Base-by-base conservation (phyloP, 2,888 invertebrate species). In the Apantesis nais region DNA sequence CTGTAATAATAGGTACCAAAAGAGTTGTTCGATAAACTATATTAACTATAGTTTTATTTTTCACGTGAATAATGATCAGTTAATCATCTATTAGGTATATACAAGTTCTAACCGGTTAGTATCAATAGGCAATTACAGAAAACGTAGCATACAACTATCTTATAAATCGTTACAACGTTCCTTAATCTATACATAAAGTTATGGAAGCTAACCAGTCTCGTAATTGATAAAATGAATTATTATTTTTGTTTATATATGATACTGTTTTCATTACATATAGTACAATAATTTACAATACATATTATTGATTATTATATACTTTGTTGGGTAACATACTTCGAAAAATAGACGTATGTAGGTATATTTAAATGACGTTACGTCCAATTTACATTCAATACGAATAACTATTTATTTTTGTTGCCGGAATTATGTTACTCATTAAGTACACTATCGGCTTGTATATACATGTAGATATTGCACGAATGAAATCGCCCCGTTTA, bases 41-140 rank as follows among this genome's bases (percentile, higher is more conserved):
- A 2, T 62, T 11, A 31, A 14, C 34, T 2, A 0, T 25, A 1
- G 37, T 67, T 58, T 29, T 55, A 61, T 58, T 55, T 58, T 25
- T 22, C 16, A n/a, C 16, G 25, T 44, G 34, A n/a, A 37, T 41
- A 4, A 14, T 63, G 63, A 61, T 73, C 63, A 29, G 68, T 73
- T 68, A 70, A 73, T 73, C 69, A 72, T 69, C 12, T 16, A 73
- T 67, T 75, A 66, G 73, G 71, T 68, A 34, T 31, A 63, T 29
- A 72, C 72, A 60, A 62, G 67, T 68, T 64, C 9, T 12, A 71
- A 73, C 73, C 60, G 58, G 73, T 72, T 77, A 31, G 29, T 70
- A 63, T 76, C 76, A 73, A 80, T 75, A 61, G 72, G 72, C 74
- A 67, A 71, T 79, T 66, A 52, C 11, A 37, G 48, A 73, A 80